A percentile compares a stretch with the other conserved stretches of the same genome.
Conservation (phyloP, 1,140 invertebrate genomes). For the Drosophila triauraria region DNA sequence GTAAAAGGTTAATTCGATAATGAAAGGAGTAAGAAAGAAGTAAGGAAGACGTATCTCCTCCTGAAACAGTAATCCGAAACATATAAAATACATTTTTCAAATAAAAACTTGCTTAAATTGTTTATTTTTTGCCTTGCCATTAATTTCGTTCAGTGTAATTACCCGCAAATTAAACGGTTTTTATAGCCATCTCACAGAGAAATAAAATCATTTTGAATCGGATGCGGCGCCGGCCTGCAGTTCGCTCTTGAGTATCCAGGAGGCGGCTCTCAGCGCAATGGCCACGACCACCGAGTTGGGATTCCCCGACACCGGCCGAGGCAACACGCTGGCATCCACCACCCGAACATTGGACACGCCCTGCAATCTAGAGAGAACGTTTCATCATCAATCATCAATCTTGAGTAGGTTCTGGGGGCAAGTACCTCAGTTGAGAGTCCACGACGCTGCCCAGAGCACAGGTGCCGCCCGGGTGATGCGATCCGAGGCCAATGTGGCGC, state of each 20-base stretch:
- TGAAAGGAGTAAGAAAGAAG: too few relatives aligned
- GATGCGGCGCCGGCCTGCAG: constrained; percentile 22
- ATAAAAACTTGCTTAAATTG: too few relatives aligned
- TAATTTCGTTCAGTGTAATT: constrained; percentile 2
- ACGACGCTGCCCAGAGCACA: constrained; percentile 87
- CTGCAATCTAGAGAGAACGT: constrained; percentile 86
- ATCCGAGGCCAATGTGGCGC: constrained; percentile 88
- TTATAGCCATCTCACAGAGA: constrained; percentile 13
- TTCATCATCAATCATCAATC: background rate
- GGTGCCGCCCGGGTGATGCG: constrained; percentile 89
- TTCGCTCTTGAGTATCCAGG: constrained; percentile 86
- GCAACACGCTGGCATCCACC: constrained; percentile 90
- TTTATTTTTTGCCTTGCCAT: background rate
- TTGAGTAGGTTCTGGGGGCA: background rate
- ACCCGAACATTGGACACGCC: constrained; percentile 88
- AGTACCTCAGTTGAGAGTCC: constrained; percentile 65
- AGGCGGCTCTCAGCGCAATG: constrained; percentile 88
- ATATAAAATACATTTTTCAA: too few relatives aligned
- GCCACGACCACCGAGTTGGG: constrained; percentile 89
- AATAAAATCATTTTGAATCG: constrained; percentile 16
- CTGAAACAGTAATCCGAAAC: too few relatives aligned
- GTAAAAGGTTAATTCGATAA: too few relatives aligned
- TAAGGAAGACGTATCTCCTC: too few relatives aligned
- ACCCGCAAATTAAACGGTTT: constrained; percentile 18
- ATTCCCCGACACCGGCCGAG: constrained; percentile 88